phyloP scores from a whole-genome alignment of 2,888 invertebrate species.

The Cantharis rustica region DNA sequence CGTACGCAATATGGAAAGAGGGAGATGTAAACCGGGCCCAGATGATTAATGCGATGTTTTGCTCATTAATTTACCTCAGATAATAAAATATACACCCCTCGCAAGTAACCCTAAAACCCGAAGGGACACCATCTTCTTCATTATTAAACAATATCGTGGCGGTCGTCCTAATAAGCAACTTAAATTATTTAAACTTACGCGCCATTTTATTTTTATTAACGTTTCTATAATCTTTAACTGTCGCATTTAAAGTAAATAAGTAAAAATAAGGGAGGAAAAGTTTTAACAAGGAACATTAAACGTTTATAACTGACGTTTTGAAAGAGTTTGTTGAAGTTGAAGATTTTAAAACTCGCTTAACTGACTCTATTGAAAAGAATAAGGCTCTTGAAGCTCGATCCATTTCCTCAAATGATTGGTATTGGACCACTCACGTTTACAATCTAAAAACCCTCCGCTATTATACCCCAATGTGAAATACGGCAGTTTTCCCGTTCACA shows the following conservation, averaged over 20 bases:
- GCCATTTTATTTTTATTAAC: background rate
- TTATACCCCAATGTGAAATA: slow-evolving; percentile 37
- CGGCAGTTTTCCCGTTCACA: slow-evolving; percentile 40
- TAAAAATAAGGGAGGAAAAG: background rate
- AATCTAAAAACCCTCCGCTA: slow-evolving; percentile 34
- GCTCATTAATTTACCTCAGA: slow-evolving; percentile 28
- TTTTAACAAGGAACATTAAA: background rate
- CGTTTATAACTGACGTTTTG: slow-evolving; percentile 7
- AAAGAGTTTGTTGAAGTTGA: slow-evolving; percentile 19
- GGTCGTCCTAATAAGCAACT: background rate
- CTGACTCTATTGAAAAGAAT: slow-evolving; percentile 27
- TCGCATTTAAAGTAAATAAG: background rate
- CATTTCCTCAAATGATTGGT: slow-evolving; percentile 34
- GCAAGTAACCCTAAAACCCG: slow-evolving; percentile 19
- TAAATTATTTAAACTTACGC: background rate
- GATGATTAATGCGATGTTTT: slow-evolving; percentile 29
- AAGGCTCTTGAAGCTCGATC: slow-evolving; percentile 30
- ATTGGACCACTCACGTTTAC: slow-evolving; percentile 35
- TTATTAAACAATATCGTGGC: slow-evolving; percentile 11
- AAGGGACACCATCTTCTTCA: slow-evolving; percentile 14
- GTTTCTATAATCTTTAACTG: background rate
- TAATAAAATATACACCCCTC: slow-evolving; percentile 20
- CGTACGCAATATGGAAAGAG: slow-evolving; percentile 20
- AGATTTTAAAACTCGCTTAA: slow-evolving; percentile 31
- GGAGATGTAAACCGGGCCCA: slow-evolving; percentile 18